A percentile compares a stretch with the other conserved stretches of the same genome.
phyloP scores from a whole-genome alignment of 2,888 invertebrate species.

The Glaucopsyche alexis region DNA sequence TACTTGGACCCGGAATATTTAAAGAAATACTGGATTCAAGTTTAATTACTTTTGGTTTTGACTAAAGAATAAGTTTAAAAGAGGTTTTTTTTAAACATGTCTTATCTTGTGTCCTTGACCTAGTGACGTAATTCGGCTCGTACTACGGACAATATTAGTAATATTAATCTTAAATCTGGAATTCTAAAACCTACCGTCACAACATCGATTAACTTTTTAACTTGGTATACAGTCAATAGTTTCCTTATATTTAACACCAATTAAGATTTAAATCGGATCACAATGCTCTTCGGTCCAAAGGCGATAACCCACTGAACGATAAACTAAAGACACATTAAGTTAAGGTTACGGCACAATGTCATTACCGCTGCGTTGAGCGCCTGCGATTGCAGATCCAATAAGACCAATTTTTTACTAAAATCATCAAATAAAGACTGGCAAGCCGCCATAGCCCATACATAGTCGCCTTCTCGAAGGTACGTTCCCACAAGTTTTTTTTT shows the following conservation, averaged over 20 bases:
- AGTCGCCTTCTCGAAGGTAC: no score
- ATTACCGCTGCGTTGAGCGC: not conserved
- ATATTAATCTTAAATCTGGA: not conserved
- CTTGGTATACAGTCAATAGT: no score
- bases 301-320: constrained; percentile 10
- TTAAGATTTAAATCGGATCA: not conserved
- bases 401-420: no score
- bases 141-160: no score
- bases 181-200: not conserved
- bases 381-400: not conserved
- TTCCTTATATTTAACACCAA: no score
- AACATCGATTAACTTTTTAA: no score
- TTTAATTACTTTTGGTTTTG: no score
- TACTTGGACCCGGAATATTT: no score
- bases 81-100: not conserved
- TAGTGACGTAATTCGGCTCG: not conserved
- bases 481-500: no score
- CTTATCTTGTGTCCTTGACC: not conserved
- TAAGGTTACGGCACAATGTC: not conserved
- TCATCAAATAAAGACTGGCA: no score
- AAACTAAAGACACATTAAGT: not conserved
- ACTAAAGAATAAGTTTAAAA: not conserved
- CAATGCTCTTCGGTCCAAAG: not conserved
- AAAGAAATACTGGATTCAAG: no score
- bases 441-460: no score